Evolutionary conservation across 2,888 invertebrate species (phyloP).

Genomic region (Troides helena): DNA sequence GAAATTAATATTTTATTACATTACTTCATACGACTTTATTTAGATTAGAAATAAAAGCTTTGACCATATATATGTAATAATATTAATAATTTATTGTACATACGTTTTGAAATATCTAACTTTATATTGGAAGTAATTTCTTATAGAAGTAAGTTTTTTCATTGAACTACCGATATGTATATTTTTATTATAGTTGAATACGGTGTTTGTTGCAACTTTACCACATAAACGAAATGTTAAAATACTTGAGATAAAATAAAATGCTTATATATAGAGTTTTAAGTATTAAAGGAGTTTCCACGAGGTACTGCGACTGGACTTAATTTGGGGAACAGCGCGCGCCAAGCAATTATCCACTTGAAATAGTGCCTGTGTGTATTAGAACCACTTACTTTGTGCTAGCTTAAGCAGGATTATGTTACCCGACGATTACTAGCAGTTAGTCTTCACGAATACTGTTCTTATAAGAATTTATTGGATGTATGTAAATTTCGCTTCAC

Average conservation of each 20-base stretch:
- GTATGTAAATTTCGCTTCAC: neutral
- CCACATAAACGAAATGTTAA: too few relatives aligned
- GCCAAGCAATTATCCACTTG: conserved; percentile 75
- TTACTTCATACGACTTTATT: conserved; percentile 55
- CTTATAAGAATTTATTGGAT: conserved; percentile 1
- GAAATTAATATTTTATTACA: conserved; percentile 65
- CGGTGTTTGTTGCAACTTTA: too few relatives aligned
- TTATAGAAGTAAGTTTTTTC: too few relatives aligned
- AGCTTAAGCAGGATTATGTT: conserved; percentile 68
- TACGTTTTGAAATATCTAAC: too few relatives aligned
- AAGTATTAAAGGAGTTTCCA: conserved; percentile 43
- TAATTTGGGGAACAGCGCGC: conserved; percentile 55
- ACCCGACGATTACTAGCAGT: conserved; percentile 44
- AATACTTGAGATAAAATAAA: too few relatives aligned
- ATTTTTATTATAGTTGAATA: neutral
- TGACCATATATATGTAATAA: neutral
- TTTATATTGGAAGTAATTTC: too few relatives aligned
- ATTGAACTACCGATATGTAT: too few relatives aligned
- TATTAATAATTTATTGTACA: too few relatives aligned
- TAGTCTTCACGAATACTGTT: conserved; percentile 15
- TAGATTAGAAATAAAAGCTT: conserved; percentile 5
- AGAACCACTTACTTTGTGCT: conserved; percentile 69
- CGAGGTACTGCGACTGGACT: conserved; percentile 46
- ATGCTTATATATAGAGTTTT: neutral
- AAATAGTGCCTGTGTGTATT: conserved; percentile 69